Evolutionary conservation across 2,888 invertebrate genomes (phyloP).

Genomic region (Epirrhoe alternata): DNA sequence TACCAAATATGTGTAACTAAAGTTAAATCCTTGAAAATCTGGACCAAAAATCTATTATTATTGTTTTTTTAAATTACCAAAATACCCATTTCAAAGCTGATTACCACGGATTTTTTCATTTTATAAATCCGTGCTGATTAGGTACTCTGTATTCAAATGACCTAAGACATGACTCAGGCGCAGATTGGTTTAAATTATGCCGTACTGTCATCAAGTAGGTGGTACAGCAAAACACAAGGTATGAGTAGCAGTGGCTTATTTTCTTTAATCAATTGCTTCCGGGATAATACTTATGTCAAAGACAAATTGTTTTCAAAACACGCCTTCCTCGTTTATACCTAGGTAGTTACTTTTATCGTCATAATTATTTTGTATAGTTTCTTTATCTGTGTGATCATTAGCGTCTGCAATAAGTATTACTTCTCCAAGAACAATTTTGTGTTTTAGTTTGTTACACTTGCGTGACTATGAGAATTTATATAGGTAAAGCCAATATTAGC

Average conservation of each 20-base stretch:
- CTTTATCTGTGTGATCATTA: too few relatives aligned
- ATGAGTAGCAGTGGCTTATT: background rate
- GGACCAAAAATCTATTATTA: background rate
- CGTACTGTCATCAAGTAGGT: slow-evolving; percentile 38
- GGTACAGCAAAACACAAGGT: slow-evolving; percentile 2
- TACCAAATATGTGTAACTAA: too few relatives aligned
- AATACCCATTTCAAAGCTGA: slow-evolving; percentile 12
- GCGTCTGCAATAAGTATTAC: too few relatives aligned
- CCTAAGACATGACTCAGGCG: slow-evolving; percentile 48
- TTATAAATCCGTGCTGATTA: too few relatives aligned
- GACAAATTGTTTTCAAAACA: background rate
- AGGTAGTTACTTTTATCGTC: too few relatives aligned
- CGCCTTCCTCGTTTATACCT: background rate
- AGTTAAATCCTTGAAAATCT: too few relatives aligned
- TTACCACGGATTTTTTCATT: too few relatives aligned
- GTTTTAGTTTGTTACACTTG: too few relatives aligned
- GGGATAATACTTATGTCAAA: background rate
- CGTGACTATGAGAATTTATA: too few relatives aligned
- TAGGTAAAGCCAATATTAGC: too few relatives aligned
- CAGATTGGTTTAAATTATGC: slow-evolving; percentile 53
- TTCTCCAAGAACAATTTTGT: too few relatives aligned
- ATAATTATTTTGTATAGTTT: too few relatives aligned
- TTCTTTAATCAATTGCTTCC: background rate
- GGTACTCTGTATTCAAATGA: slow-evolving; percentile 40
- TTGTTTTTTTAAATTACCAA: background rate